These are phyloP conservation scores for Vidua chalybeata DNA, from an alignment of 2,113 vertebrate genomes.

Conservation along the genomic window DNA sequence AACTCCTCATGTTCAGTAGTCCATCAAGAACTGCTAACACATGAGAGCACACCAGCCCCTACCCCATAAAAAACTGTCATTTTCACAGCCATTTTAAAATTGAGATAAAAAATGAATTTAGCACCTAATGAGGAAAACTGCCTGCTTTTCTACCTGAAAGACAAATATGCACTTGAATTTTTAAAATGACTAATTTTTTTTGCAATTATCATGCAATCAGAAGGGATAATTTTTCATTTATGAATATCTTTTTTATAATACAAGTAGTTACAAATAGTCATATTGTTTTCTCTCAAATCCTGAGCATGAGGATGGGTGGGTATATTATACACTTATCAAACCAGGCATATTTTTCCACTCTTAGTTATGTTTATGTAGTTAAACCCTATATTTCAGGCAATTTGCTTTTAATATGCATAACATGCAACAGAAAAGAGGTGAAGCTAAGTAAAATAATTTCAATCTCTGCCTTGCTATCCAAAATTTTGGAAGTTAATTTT, in stretches of 20 bases:
- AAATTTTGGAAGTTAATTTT: background rate
- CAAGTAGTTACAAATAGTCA: background rate
- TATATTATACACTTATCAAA: background rate
- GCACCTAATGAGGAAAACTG: background rate
- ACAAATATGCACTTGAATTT: background rate
- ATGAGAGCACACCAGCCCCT: background rate
- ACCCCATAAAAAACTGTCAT: background rate
- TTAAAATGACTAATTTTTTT: background rate
- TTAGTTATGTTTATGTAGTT: background rate
- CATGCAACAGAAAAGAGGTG: background rate
- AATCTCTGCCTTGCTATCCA: rapidly evolving
- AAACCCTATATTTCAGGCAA: background rate
- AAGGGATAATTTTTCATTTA: background rate
- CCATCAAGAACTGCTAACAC: background rate
- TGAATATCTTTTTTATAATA: background rate
- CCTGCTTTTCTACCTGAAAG: background rate
- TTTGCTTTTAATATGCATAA: background rate
- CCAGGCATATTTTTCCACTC: background rate
- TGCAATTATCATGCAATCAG: background rate
- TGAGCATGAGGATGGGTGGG: rapidly evolving
- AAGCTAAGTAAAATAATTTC: background rate
- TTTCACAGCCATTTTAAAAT: background rate
- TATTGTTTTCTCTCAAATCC: background rate
- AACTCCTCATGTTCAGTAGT: background rate
- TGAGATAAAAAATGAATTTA: background rate